Evolutionary conservation across 2,113 vertebrate genomes (phyloP).

Genomic region (Brachionichthys hirsutus): DNA sequence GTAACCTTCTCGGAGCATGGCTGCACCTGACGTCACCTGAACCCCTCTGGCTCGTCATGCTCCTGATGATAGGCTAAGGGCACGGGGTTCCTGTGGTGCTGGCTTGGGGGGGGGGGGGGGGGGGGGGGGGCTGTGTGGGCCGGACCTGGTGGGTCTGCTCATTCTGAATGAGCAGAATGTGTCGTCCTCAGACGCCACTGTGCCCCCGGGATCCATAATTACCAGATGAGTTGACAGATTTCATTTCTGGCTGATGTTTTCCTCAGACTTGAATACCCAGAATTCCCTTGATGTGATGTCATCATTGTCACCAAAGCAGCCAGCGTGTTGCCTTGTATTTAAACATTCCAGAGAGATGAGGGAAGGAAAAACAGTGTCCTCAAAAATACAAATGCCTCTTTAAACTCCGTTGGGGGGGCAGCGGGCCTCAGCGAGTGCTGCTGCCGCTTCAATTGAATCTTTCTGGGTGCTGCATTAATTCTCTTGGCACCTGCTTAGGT

Average conservation of each 20-base stretch:
- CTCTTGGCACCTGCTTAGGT: slow-evolving; percentile 46
- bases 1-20: too few species aligned
- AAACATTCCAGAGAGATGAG: slow-evolving; percentile 20
- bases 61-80: too few species aligned
- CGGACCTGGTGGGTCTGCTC: too few species aligned
- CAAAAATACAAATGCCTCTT: not conserved
- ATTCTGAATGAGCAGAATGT: too few species aligned
- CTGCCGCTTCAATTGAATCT: slow-evolving; percentile 20
- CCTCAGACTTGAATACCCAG: slow-evolving; percentile 26
- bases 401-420: too few species aligned
- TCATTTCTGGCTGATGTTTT: slow-evolving; percentile 30
- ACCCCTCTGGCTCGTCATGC: too few species aligned
- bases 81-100: too few species aligned
- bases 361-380: not conserved
- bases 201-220: slow-evolving; percentile 8
- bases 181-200: too few species aligned
- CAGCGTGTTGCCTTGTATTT: slow-evolving; percentile 3
- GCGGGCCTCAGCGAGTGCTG: too few species aligned
- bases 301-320: slow-evolving; percentile 35
- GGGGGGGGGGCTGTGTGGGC: too few species aligned
- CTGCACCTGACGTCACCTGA: too few species aligned
- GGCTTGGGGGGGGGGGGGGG: too few species aligned
- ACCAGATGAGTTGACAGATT: slow-evolving; percentile 13
- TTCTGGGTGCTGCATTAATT: slow-evolving; percentile 49
- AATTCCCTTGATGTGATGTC: slow-evolving; percentile 49